Base-by-base conservation (phyloP, 2,888 invertebrate genomes). In the Synanthedon andrenaeformis region DNA sequence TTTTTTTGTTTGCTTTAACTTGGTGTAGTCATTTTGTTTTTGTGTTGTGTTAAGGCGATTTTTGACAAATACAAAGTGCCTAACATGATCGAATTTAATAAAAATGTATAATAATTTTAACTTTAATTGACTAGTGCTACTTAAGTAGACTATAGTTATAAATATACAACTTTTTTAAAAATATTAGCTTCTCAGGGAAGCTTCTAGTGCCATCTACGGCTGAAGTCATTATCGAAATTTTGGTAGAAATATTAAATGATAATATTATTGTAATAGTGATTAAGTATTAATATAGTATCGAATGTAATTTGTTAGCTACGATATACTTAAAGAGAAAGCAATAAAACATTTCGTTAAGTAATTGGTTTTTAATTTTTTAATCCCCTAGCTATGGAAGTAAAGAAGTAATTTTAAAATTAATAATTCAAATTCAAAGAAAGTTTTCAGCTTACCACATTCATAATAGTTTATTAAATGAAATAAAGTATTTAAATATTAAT, bases 271-370 rank as follows among this genome's bases (percentile, higher is more conserved):
- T 60, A 58, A 58, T 62, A 57, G 12, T 69, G 73, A 69, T 73
- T 83, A 79, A 82, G 82, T 82, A 82, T 82, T 80, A 82, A 79
- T 81, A 80, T 73, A 77, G 78, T 76, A 74, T 52, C 58, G 56
- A 57, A 57, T 58, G 55, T 57, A 49, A 55, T 55, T 55, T 72
- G 79, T 65, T 71, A 70, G 70, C 70, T 80, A 69, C 70, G 74
- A 72, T 74, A 69, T 69, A 74, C 75, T 78, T 77, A 71, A 65
- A 76, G 70, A 76, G 70, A 72, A 70, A 70, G 65, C 63, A 82
- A 82, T 79, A 78, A 83, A 66, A 67, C 77, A 74, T 80, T 77
- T 75, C 74, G 69, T 72, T 67, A 73, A 53, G 54, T 55, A 53
- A 49, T n/a, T 54, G 54, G 52, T 56, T 52, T 65, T 65, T 66